These are phyloP conservation scores for Orchesellides sinensis DNA, from an alignment of 2,888 invertebrate species.

Conservation along the genomic window DNA sequence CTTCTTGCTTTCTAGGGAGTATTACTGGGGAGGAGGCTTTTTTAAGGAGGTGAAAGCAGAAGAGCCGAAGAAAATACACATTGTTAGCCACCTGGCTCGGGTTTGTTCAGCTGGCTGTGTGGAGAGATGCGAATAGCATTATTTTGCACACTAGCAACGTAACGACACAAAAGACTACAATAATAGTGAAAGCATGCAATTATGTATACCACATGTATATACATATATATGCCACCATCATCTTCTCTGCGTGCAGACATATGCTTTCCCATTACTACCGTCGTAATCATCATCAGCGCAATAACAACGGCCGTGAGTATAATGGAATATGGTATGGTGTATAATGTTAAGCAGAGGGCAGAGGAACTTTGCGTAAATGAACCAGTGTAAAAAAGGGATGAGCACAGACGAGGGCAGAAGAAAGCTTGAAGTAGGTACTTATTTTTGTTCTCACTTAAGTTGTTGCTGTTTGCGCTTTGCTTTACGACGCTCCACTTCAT, in stretches of 20 bases:
- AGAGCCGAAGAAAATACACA: conserved; percentile 6
- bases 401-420: neutral
- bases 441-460: conserved; percentile 12
- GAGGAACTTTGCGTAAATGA: neutral
- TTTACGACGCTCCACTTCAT: conserved; percentile 38
- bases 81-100: conserved; percentile 44
- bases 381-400: neutral
- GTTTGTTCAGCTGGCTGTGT: conserved; percentile 51
- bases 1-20: conserved; percentile 26
- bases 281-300: conserved; percentile 50
- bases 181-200: no score
- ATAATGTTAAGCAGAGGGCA: neutral
- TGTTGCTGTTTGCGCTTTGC: conserved; percentile 34
- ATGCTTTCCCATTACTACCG: conserved; percentile 42
- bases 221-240: neutral
- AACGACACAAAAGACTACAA: no score
- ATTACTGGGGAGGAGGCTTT: neutral
- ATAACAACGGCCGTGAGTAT: conserved; percentile 43
- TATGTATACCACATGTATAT: neutral
- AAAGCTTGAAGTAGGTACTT: conserved; percentile 26
- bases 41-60: conserved; percentile 4
- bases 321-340: conserved; percentile 4
- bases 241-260: conserved; percentile 18
- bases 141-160: no score
- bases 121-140: no score